Evolutionary conservation across 2,113 vertebrate genomes (phyloP).

Genomic region (Onychostruthus taczanowskii): DNA sequence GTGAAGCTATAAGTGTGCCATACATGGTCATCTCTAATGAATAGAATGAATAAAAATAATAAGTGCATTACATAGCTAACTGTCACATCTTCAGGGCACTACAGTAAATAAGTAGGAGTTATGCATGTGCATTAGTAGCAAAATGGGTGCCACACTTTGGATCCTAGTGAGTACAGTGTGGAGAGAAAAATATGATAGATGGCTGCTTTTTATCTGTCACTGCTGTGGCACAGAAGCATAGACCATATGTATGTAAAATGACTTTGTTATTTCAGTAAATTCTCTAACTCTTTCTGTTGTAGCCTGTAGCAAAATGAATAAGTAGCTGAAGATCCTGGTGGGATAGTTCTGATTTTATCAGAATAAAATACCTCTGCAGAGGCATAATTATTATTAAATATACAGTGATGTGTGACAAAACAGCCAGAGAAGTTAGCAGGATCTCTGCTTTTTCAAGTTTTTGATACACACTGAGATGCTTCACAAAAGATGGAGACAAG

Average conservation of each 20-base stretch:
- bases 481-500: not conserved
- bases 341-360: constrained; percentile 61
- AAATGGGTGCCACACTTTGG: constrained; percentile 47
- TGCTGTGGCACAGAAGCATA: constrained; percentile 47
- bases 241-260: constrained; percentile 61
- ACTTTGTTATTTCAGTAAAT: constrained; percentile 65
- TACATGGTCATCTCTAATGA: constrained; percentile 46
- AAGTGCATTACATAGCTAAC: constrained; percentile 58
- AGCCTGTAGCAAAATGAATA: constrained; percentile 70
- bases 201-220: constrained; percentile 65
- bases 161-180: constrained; percentile 30
- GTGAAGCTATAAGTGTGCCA: not conserved
- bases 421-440: not conserved
- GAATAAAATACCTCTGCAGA: constrained; percentile 55
- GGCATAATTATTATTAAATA: constrained; percentile 60
- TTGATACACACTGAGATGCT: not conserved
- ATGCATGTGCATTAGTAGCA: constrained; percentile 51
- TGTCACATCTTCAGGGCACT: constrained; percentile 56
- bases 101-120: constrained; percentile 61
- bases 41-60: constrained; percentile 69
- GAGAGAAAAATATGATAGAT: constrained; percentile 48
- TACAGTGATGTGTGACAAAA: constrained; percentile 29
- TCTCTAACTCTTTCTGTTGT: constrained; percentile 51
- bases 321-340: constrained; percentile 58
- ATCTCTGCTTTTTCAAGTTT: not conserved